A percentile compares a stretch with the other conserved stretches of the same genome.
phyloP scores from a whole-genome alignment of 30 jellyfish, hydroid and myxozoan genomes.

The Pseudorhiza aurosa region DNA sequence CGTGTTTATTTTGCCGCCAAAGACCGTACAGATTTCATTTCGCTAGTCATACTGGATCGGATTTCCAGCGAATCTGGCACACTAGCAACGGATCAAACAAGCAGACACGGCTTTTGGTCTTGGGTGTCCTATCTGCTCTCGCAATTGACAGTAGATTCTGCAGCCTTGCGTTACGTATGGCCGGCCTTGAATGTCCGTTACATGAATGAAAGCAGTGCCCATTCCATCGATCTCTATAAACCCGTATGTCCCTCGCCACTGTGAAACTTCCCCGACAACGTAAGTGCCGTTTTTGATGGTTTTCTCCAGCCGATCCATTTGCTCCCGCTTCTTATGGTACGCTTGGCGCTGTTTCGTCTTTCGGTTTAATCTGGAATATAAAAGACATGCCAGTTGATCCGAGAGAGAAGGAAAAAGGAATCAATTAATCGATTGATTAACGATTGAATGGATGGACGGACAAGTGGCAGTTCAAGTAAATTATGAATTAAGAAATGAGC shows the following conservation, averaged over 20 bases:
- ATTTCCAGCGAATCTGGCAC: neutral
- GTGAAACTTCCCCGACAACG: constrained; percentile 35
- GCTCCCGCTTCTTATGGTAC: constrained; percentile 16
- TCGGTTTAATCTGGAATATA: constrained; percentile 26
- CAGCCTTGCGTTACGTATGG: constrained; percentile 31
- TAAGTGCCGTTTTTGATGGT: neutral
- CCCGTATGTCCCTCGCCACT: constrained; percentile 65
- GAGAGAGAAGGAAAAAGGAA: neutral
- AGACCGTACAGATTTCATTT: too few species aligned
- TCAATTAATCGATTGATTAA: neutral
- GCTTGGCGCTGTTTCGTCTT: constrained; percentile 9
- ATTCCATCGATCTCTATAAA: constrained; percentile 24
- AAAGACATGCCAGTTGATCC: too few species aligned
- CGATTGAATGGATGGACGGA: neutral
- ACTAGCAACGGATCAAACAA: neutral
- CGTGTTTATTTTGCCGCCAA: too few species aligned
- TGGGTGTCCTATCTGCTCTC: constrained; percentile 36
- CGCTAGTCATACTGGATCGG: too few species aligned
- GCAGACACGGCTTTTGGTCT: constrained; percentile 63
- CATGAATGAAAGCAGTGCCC: constrained; percentile 55
- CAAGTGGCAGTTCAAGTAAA: neutral
- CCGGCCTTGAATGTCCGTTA: constrained; percentile 30
- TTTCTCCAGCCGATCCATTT: neutral
- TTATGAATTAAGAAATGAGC: too few species aligned
- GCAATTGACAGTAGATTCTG: constrained; percentile 25